Evolutionary conservation across 2,113 vertebrate genomes (phyloP).

Genomic region (Limnothrissa miodon): DNA sequence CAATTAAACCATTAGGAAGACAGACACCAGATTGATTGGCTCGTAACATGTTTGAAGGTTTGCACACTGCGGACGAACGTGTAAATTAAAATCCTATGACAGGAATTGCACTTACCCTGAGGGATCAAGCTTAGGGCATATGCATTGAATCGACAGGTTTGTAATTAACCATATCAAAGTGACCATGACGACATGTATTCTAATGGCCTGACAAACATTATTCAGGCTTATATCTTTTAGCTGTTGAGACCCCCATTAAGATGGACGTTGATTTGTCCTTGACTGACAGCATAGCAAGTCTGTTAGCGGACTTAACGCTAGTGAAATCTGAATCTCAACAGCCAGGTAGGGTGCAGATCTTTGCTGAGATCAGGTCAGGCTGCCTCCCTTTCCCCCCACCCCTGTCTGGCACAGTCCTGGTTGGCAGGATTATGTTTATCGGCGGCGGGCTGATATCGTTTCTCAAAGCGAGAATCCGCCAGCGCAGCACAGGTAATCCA

Average conservation of each 20-base stretch:
- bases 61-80: slow-evolving; percentile 28
- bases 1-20: slow-evolving; percentile 52
- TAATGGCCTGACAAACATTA: neutral
- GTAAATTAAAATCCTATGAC: slow-evolving; percentile 32
- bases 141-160: neutral
- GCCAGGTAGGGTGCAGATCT: slow-evolving; percentile 64
- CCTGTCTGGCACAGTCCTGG: slow-evolving; percentile 48
- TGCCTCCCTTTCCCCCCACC: slow-evolving; percentile 52
- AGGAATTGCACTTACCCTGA: neutral
- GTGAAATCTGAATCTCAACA: slow-evolving; percentile 47
- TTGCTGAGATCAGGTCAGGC: slow-evolving; percentile 65
- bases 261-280: neutral
- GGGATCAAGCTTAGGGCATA: neutral
- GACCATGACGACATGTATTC: neutral
- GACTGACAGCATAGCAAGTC: neutral
- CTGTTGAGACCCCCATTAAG: neutral
- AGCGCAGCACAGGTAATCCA: slow-evolving; percentile 75
- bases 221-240: neutral
- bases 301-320: slow-evolving; percentile 46
- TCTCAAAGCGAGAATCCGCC: slow-evolving; percentile 74
- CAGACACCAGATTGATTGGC: slow-evolving; percentile 47
- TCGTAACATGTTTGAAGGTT: slow-evolving; percentile 52
- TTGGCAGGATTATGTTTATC: slow-evolving; percentile 74
- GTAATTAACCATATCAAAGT: neutral
- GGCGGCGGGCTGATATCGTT: slow-evolving; percentile 69